Evolutionary conservation across 2,797 vertebrate genomes (phyloP).

Genomic region (Bovichtus diacanthus): DNA sequence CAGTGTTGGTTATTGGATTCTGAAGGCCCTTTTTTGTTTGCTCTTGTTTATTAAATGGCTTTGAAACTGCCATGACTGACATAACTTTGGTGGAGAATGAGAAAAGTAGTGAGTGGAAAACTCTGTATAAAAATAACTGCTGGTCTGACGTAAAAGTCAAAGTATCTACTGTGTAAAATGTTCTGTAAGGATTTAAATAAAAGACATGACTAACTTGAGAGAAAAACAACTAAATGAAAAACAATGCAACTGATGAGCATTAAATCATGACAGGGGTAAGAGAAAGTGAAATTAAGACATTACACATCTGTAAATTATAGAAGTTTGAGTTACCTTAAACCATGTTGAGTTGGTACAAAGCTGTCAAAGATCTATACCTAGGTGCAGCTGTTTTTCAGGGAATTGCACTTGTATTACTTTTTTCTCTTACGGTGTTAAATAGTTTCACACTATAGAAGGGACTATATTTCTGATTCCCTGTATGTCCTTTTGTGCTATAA

Average conservation of each 20-base stretch:
- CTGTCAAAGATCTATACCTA: not conserved
- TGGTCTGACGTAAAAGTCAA: not conserved
- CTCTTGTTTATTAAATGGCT: conserved; percentile 16
- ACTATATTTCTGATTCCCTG: conserved; percentile 1
- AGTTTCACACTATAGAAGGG: not conserved
- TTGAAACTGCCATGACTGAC: not conserved
- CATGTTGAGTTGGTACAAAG: not conserved
- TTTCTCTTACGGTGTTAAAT: not conserved
- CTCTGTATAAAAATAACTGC: too few species aligned
- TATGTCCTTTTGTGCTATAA: conserved; percentile 9
- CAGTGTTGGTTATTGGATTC: not conserved
- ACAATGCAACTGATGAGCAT: not conserved
- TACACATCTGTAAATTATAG: not conserved
- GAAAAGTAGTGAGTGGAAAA: not conserved
- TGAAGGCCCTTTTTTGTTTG: not conserved
- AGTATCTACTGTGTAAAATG: not conserved
- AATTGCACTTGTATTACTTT: not conserved
- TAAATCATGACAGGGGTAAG: not conserved
- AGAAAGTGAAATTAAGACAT: not conserved
- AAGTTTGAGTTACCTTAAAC: not conserved
- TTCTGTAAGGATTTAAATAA: not conserved
- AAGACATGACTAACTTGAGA: not conserved
- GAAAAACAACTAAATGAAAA: too few species aligned
- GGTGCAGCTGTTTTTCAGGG: not conserved
- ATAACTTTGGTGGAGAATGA: not conserved